phyloP scores from a whole-genome alignment of 2,888 invertebrate genomes.

The Stictocephala bisonia region DNA sequence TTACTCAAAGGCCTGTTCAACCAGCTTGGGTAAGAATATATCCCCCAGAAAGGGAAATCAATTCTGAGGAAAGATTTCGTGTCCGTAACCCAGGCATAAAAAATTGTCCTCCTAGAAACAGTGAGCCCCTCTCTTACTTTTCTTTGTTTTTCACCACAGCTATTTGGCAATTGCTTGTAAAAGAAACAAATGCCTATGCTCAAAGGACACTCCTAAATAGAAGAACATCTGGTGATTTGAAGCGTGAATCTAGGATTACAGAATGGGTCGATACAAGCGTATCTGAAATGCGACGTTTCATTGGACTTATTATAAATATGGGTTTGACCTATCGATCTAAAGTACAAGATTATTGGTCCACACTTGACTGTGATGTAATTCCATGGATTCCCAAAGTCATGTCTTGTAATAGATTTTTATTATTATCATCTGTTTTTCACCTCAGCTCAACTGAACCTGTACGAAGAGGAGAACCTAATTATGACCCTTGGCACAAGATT shows the following conservation, averaged over 20 bases:
- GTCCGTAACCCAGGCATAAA: too few species aligned
- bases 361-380: not conserved
- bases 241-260: not conserved
- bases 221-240: too few species aligned
- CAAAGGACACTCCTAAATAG: too few species aligned
- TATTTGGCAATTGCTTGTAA: too few species aligned
- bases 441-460: not conserved
- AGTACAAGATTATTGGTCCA: not conserved
- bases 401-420: slow-evolving; percentile 57
- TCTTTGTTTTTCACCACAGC: too few species aligned
- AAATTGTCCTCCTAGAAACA: too few species aligned
- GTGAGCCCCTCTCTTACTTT: too few species aligned
- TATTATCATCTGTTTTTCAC: not conserved
- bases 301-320: not conserved
- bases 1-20: too few species aligned
- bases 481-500: slow-evolving; percentile 13
- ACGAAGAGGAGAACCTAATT: not conserved
- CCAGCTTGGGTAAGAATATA: too few species aligned
- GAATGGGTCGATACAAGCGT: not conserved
- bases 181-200: too few species aligned
- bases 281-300: not conserved
- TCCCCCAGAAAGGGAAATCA: too few species aligned
- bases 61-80: too few species aligned
- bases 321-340: not conserved
- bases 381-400: slow-evolving; percentile 57